Base-by-base conservation (phyloP, 2,888 invertebrate genomes). In the Dasysyrphus albostriatus region DNA sequence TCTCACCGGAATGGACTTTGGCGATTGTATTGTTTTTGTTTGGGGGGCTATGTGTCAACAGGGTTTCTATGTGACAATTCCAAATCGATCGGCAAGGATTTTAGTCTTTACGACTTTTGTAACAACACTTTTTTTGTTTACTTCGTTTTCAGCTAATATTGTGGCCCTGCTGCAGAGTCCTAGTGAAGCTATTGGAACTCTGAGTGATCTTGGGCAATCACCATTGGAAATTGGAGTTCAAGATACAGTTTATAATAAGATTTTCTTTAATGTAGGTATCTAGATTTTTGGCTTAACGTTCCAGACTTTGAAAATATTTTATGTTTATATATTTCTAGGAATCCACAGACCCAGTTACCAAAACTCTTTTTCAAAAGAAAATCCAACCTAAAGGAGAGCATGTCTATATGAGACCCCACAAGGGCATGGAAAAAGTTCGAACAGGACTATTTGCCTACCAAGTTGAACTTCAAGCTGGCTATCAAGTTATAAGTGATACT, bases 81-180 rank as follows among this genome's bases (percentile, higher is more conserved):
- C 90, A 14, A 92, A 94, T 89, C 89, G 92, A 59, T 94, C 95
- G 2, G 93, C 93, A 0, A 93, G 95, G 9, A 91, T 94, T 83
- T 93, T 94, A 63, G 93, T 95, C 88, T 94, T 95, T 88, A 93
- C 93, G 74, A 93, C 94, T 65, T 93, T 95, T 88, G 91, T 94
- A 65, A 92, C 94, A 1, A 93, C 94, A 0, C 90, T 95, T 61
- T 95, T 95, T 91, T 90, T 94, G 39, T 95, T 94, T 90, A 95
- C 95, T 5, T 94, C 95, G 1, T 95, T 95, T 91, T 94, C 95
- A n/a, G 95, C 95, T 29, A 95, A 94, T 91, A 94, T 95, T 88
- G 95, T 95, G 87, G 94, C 94, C 14, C 92, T 95, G 81, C 92
- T 95, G 88, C 95, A 95, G 91, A 93, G 94, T 88, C 95, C 95